Percentiles rank a stretch among this genome's conserved stretches.
Evolutionary conservation across 2,113 vertebrate genomes (phyloP).

Genomic region (Loxodonta africana): DNA sequence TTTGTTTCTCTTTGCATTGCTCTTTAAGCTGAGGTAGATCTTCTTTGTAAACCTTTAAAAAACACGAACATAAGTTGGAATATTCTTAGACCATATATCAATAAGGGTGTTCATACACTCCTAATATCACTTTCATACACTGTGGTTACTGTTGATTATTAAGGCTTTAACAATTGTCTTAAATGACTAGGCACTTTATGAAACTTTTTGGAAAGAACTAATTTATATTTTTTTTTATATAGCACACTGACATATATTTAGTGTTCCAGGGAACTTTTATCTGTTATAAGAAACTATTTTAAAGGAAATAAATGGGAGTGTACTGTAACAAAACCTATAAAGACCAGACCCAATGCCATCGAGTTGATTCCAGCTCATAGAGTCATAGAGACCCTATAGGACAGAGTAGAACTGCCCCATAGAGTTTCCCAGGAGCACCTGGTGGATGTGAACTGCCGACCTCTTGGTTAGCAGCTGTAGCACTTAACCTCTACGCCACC

Average conservation of each 20-base stretch:
- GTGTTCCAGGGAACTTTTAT: neutral
- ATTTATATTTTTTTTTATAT: conserved; percentile 45
- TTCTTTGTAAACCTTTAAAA: conserved; percentile 98
- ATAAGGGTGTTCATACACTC: neutral
- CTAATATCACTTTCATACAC: neutral
- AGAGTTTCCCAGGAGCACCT: too few relatives aligned
- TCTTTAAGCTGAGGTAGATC: conserved; percentile 99
- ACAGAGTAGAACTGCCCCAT: too few relatives aligned
- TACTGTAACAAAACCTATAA: conserved; percentile 33
- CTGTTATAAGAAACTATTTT: conserved; percentile 7
- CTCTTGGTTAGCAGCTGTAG: too few relatives aligned
- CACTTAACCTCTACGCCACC: too few relatives aligned
- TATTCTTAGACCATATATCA: conserved; percentile 32
- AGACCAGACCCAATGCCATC: too few relatives aligned
- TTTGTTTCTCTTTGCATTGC: conserved; percentile 97
- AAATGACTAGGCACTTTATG: neutral
- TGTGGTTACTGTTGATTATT: neutral
- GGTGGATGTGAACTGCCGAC: too few relatives aligned
- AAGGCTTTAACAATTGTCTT: conserved; percentile 32
- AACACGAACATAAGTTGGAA: conserved; percentile 68
- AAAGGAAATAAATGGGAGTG: conserved; percentile 30
- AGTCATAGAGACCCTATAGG: too few relatives aligned
- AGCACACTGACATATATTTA: neutral
- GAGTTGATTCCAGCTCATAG: too few relatives aligned
- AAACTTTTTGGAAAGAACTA: conserved; percentile 29